Base-by-base conservation (phyloP, 2,113 vertebrate genomes). In the Synchiropus splendidus region DNA sequence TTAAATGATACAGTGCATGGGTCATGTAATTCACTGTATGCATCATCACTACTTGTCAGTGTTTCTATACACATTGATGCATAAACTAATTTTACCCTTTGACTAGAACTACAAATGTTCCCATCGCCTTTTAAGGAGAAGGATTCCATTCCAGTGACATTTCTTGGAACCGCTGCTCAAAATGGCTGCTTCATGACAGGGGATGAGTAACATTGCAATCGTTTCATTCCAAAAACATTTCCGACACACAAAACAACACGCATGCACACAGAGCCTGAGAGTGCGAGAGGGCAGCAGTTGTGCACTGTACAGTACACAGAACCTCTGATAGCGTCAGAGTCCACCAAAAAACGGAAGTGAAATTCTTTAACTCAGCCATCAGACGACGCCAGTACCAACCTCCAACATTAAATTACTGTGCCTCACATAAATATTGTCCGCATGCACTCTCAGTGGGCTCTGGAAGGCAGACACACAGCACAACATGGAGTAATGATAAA, bases 381-480 rank as follows among this genome's bases (percentile, higher is more conserved):
- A 58, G 66, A 33, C 38, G 52, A 65, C 34, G 51, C 70, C 61
- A 75, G 67, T 99, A 99, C 95, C 87, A 96, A 99, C 95, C 95
- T 98, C 95, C 92, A 99, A 95, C 95, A 99, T 99, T 96, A 99
- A 94, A 96, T 99, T 99, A 94, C 95, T 98, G 94, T 98, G 94
- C 90, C 94, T 96, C 91, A 99, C 92, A 98, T 99, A 99, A 89
- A 99, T 97, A 95, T 93, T 98, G 87, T 94, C 92, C 86, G 90
- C 94, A 82, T 92, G 83, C 92, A 94, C 85, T 93, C 89, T 97
- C 90, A 92, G 79, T 86, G 86, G 91, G 81, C 86, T 94, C 95
- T 98, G 86, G 88, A 86, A 76, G 68, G 77, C 62, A 79, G 70
- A 77, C 61, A 76, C 54, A 78, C 58, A 64, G 58, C 61, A 68